These are phyloP conservation scores for Platygyra sinensis DNA, from an alignment of 64 coral and sea anemone genomes.

Conservation along the genomic window DNA sequence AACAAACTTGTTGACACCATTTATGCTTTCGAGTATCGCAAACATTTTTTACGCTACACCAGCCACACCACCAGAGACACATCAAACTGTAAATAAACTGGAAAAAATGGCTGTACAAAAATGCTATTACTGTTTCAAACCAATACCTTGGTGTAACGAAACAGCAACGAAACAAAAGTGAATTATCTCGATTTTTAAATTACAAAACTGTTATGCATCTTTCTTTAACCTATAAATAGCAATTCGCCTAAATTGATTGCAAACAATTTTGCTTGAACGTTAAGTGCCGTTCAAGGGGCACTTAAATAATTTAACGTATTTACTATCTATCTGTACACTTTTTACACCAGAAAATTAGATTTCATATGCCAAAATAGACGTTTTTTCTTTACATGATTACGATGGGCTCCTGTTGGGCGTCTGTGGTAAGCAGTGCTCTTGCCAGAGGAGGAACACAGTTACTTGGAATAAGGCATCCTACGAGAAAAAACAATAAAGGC, in stretches of 20 bases:
- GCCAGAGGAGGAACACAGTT: constrained; percentile 81
- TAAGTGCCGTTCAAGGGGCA: background rate
- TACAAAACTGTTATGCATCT: too few species aligned
- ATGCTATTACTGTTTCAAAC: too few species aligned
- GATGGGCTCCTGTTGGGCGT: constrained; percentile 21
- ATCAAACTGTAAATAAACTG: too few species aligned
- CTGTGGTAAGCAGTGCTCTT: constrained; percentile 40
- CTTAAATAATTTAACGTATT: constrained; percentile 51
- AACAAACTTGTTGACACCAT: too few species aligned
- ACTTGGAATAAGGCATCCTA: constrained; percentile 89
- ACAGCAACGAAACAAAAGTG: too few species aligned
- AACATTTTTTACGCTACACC: too few species aligned
- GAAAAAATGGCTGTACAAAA: too few species aligned
- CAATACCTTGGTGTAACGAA: too few species aligned
- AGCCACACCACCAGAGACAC: too few species aligned
- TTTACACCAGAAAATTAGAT: constrained; percentile 42
- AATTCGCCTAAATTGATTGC: background rate
- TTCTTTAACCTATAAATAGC: background rate
- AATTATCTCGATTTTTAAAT: too few species aligned
- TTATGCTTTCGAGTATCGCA: too few species aligned
- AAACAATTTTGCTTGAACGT: background rate
- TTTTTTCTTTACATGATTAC: constrained; percentile 33
- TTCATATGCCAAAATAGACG: constrained; percentile 25
- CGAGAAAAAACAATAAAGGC: background rate
- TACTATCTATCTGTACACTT: constrained; percentile 47